Percentiles rank a stretch among this genome's conserved stretches.
phyloP scores from a whole-genome alignment of 2,797 vertebrate species.

The Artibeus jamaicensis region DNA sequence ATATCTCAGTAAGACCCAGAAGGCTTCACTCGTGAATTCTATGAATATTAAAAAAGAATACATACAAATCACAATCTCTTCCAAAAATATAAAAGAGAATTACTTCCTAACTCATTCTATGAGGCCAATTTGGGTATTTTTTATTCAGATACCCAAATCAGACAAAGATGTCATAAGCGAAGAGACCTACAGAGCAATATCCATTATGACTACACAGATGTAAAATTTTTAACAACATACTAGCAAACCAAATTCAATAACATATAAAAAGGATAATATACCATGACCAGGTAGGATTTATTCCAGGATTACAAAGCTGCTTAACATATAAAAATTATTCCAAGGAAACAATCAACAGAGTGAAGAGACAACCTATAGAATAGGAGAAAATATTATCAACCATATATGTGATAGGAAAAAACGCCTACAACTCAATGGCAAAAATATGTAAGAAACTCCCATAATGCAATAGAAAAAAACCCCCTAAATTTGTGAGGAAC shows the following conservation, averaged over 20 bases:
- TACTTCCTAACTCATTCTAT: neutral
- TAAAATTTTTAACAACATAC: neutral
- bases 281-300: neutral
- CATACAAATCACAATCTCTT: neutral
- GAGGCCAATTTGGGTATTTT: neutral
- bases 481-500: neutral
- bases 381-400: neutral
- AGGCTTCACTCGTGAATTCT: slow-evolving; percentile 7
- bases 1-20: neutral
- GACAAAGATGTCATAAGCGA: neutral
- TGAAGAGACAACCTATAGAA: neutral
- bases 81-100: neutral
- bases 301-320: neutral
- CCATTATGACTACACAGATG: neutral
- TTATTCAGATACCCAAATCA: neutral
- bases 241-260: neutral
- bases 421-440: neutral
- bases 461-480: neutral
- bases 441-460: neutral
- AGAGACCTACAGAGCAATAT: neutral
- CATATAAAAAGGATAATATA: neutral
- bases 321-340: neutral
- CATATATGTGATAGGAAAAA: neutral
- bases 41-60: slow-evolving; percentile 39
- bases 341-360: neutral